phyloP scores from a whole-genome alignment of 2,888 invertebrate genomes.

The Carabus problematicus region DNA sequence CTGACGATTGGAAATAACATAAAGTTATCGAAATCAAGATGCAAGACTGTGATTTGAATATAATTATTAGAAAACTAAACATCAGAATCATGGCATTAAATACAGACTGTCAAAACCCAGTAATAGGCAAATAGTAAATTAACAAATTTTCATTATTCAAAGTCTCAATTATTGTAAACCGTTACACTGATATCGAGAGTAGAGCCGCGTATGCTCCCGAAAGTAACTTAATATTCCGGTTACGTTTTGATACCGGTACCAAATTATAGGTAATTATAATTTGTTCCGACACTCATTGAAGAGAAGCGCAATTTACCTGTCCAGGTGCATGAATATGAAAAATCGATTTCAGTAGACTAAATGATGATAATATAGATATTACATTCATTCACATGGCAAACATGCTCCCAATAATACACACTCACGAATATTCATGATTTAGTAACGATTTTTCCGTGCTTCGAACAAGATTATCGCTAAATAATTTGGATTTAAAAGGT shows the following conservation, averaged over 20 bases:
- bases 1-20: too few species aligned
- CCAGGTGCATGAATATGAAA: constrained; percentile 29
- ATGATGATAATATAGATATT: constrained; percentile 32
- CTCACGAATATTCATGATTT: not conserved
- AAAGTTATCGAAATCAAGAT: too few species aligned
- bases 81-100: too few species aligned
- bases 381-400: not conserved
- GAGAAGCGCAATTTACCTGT: constrained; percentile 33
- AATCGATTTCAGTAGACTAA: constrained; percentile 23
- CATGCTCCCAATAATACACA: not conserved
- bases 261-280: constrained; percentile 38
- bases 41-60: too few species aligned
- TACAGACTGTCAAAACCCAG: too few species aligned
- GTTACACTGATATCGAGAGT: not conserved
- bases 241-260: constrained; percentile 18
- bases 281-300: constrained; percentile 38
- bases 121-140: too few species aligned
- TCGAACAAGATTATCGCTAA: too few species aligned
- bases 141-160: too few species aligned
- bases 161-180: too few species aligned
- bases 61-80: too few species aligned
- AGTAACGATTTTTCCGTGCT: too few species aligned
- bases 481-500: too few species aligned
- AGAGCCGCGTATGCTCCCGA: not conserved
- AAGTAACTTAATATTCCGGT: constrained; percentile 23